These are phyloP conservation scores for Clitarchus hookeri DNA, from an alignment of 2,888 invertebrate species.

Conservation along the genomic window DNA sequence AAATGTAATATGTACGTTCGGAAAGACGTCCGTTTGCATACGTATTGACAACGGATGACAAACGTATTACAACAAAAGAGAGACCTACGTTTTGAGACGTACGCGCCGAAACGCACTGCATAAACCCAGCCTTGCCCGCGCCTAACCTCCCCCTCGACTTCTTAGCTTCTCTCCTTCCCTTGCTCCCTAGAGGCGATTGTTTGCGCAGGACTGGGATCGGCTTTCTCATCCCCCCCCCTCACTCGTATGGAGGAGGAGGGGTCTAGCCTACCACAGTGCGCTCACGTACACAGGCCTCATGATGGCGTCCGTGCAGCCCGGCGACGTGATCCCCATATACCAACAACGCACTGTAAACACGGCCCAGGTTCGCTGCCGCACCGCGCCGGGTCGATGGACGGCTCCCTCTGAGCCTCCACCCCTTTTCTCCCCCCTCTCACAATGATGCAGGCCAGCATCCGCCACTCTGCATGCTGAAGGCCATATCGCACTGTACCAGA, in stretches of 20 bases:
- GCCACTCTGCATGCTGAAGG: too few relatives aligned
- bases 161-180: neutral
- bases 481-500: too few relatives aligned
- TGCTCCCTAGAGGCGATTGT: neutral
- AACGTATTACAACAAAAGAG: too few relatives aligned
- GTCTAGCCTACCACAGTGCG: neutral
- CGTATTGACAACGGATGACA: too few relatives aligned
- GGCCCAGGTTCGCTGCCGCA: neutral
- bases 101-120: too few relatives aligned
- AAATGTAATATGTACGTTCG: too few relatives aligned
- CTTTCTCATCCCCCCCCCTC: neutral
- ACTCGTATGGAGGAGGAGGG: neutral
- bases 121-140: too few relatives aligned
- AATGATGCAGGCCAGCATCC: neutral
- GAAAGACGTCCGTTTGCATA: too few relatives aligned
- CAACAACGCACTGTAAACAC: neutral
- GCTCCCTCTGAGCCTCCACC: neutral
- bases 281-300: neutral
- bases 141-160: neutral
- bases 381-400: neutral
- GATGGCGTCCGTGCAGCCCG: neutral
- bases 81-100: too few relatives aligned
- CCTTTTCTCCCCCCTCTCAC: neutral
- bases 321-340: neutral
- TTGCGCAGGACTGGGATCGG: neutral